Evolutionary conservation across 2,113 vertebrate genomes (phyloP).

Genomic region (Dasyornis broadbenti): DNA sequence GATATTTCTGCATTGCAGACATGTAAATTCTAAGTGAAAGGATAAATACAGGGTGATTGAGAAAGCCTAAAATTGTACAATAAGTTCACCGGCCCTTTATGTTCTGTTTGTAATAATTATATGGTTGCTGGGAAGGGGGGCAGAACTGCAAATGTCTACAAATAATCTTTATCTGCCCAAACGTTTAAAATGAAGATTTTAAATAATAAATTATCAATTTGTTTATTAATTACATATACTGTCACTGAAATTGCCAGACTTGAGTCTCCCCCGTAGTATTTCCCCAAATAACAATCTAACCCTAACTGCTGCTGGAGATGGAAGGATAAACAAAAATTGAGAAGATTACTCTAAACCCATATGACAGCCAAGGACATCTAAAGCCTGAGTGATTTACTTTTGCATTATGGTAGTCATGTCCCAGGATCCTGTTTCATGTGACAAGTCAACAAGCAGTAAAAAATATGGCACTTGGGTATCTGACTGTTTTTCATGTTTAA

Average conservation of each 20-base stretch:
- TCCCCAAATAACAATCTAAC: background rate
- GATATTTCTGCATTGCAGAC: background rate
- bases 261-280: background rate
- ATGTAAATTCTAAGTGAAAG: background rate
- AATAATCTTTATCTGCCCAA: background rate
- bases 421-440: background rate
- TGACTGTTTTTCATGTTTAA: conserved; percentile 4
- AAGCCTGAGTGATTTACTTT: conserved; percentile 26
- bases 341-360: background rate
- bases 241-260: background rate
- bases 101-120: background rate
- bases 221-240: background rate
- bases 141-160: background rate
- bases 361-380: conserved; percentile 7
- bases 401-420: background rate
- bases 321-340: conserved; percentile 24
- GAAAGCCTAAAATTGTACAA: background rate
- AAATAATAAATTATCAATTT: background rate
- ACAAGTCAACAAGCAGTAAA: conserved; percentile 14
- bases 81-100: background rate
- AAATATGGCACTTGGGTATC: background rate
- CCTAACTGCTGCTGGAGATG: background rate
- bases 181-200: background rate
- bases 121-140: no score
- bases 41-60: background rate